Evolutionary conservation across 2,113 vertebrate genomes (phyloP).

Genomic region (Malurus alboscapulatus): DNA sequence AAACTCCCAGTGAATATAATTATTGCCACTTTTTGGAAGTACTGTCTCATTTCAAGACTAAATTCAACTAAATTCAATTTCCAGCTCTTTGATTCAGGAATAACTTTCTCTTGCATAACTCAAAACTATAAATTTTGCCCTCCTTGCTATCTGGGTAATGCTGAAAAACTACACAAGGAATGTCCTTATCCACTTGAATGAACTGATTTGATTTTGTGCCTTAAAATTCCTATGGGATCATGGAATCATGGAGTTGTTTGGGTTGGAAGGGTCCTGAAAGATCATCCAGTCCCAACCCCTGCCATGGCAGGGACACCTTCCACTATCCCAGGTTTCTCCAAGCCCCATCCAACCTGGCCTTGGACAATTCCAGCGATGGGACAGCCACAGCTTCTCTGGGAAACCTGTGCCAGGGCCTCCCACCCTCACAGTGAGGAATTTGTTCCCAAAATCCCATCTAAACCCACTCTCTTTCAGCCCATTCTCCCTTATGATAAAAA

Average conservation of each 20-base stretch:
- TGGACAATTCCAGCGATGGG: neutral
- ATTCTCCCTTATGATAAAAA: neutral
- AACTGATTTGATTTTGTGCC: neutral
- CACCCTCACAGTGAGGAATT: neutral
- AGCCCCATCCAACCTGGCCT: fast-evolving
- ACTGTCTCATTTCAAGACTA: neutral
- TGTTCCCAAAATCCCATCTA: neutral
- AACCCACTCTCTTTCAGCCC: neutral
- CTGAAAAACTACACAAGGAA: neutral
- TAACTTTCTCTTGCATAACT: neutral
- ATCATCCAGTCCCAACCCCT: no score
- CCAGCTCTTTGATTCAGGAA: neutral
- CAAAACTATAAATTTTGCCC: fast-evolving
- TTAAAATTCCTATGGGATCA: neutral
- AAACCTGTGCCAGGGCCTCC: neutral
- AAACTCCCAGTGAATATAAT: neutral
- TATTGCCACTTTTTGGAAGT: neutral
- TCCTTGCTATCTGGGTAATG: fast-evolving
- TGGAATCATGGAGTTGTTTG: neutral
- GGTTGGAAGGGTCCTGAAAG: neutral
- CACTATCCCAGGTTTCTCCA: neutral
- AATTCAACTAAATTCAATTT: neutral
- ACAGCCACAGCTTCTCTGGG: neutral
- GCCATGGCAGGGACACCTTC: neutral
- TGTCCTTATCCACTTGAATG: neutral